A percentile compares a stretch with the other conserved stretches of the same genome.
Conservation (phyloP, 2,113 vertebrate species). For the Lophotis ruficrista region DNA sequence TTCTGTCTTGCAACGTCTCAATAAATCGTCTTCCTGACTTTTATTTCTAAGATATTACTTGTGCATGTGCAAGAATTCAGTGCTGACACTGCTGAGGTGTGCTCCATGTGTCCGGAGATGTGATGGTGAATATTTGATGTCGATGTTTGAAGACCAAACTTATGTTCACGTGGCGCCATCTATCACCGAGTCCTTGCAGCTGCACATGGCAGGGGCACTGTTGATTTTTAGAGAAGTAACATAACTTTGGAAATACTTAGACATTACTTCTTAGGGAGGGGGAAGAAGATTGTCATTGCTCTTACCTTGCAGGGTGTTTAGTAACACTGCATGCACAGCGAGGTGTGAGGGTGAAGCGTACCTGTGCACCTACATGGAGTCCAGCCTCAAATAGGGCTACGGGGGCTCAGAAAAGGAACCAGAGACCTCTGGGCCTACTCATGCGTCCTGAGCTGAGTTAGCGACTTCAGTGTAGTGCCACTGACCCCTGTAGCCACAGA, state of each 20-base stretch:
- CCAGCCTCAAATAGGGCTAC: rapidly evolving
- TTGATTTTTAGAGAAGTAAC: neutral
- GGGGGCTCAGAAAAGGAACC: neutral
- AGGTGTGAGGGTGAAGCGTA: neutral
- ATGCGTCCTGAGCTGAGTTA: neutral
- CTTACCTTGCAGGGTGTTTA: neutral
- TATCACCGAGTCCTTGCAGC: neutral
- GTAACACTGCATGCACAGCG: neutral
- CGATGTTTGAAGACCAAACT: neutral
- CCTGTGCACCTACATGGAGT: rapidly evolving
- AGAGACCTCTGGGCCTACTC: neutral
- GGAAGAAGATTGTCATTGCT: neutral
- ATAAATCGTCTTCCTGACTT: neutral
- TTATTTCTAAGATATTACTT: neutral
- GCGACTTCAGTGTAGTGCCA: neutral
- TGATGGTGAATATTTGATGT: neutral
- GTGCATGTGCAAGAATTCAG: neutral
- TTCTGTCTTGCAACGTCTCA: rapidly evolving
- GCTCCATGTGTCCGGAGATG: neutral
- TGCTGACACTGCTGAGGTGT: neutral
- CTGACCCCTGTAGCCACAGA: neutral
- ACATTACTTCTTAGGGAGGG: neutral
- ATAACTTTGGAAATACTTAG: neutral
- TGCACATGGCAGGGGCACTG: neutral
- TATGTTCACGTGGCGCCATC: conserved; percentile 7